Evolutionary conservation across 2,888 invertebrate species (phyloP).

Genomic region (Nymphalis c-album): DNA sequence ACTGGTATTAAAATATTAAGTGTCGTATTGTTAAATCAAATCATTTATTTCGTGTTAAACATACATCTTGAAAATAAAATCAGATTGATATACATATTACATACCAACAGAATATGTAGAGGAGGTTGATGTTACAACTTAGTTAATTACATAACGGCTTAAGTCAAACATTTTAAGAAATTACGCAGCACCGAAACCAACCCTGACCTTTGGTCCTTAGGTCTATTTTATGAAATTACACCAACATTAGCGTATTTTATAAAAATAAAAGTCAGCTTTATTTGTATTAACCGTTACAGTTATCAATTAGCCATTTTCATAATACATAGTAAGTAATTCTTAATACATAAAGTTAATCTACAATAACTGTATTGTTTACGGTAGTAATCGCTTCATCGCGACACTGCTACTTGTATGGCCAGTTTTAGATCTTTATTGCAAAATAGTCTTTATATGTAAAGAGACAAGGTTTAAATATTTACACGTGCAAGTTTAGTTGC

Average conservation of each 20-base stretch:
- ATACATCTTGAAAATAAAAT: neutral
- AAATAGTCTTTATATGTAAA: slow-evolving; percentile 9
- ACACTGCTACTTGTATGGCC: slow-evolving; percentile 31
- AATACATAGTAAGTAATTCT: slow-evolving; percentile 19
- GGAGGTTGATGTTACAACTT: neutral
- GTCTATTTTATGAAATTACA: no score
- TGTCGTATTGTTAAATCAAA: no score
- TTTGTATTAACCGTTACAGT: neutral
- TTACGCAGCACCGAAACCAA: neutral
- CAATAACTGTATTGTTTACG: slow-evolving; percentile 38
- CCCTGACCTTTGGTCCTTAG: no score
- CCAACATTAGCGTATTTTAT: no score
- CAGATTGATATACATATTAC: neutral
- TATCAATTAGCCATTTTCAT: slow-evolving; percentile 10
- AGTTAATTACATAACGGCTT: neutral
- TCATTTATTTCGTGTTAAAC: no score
- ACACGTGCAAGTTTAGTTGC: slow-evolving; percentile 6
- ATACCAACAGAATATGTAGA: neutral
- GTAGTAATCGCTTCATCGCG: slow-evolving; percentile 39
- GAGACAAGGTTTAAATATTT: slow-evolving; percentile 4
- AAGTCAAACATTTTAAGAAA: neutral
- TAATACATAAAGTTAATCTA: slow-evolving; percentile 33
- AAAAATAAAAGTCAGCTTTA: neutral
- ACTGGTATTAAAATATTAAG: no score
- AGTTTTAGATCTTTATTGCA: slow-evolving; percentile 6